A percentile compares a stretch with the other conserved stretches of the same genome.
These are phyloP conservation scores for Aurelia aurita complex sp. Pacific DNA, from an alignment of 30 jellyfish, hydroid and myxozoan genomes.

Conservation along the genomic window DNA sequence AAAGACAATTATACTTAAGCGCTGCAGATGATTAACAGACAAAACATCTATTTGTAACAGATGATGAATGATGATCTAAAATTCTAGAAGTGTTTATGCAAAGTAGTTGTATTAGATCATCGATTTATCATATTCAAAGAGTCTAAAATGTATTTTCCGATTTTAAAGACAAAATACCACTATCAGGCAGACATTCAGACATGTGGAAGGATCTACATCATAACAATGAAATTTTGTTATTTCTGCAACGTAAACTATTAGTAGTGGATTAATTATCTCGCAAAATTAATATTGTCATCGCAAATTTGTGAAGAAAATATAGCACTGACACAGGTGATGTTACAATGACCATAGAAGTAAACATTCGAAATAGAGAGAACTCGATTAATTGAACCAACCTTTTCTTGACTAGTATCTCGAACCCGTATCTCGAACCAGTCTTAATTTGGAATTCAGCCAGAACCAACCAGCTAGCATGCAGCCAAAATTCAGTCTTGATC, in stretches of 20 bases:
- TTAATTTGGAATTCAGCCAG: too few species aligned
- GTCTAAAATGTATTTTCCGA: conserved; percentile 5
- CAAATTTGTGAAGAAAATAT: conserved; percentile 11
- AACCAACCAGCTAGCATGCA: conserved; percentile 4
- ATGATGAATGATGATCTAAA: background rate
- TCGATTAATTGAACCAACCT: background rate
- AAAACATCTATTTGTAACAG: background rate
- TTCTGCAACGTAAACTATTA: conserved; percentile 3
- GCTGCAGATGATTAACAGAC: background rate
- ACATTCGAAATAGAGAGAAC: background rate
- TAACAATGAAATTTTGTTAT: conserved; percentile 22
- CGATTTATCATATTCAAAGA: background rate
- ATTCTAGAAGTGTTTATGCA: conserved; percentile 1
- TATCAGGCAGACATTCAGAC: conserved; percentile 16
- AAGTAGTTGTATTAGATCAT: conserved; percentile 9
- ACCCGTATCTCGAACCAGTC: too few species aligned
- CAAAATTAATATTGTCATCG: background rate
- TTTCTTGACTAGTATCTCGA: too few species aligned
- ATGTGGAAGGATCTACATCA: conserved; percentile 3
- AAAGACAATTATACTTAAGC: background rate
- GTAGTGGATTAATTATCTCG: background rate
- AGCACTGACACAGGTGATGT: conserved; percentile 27
- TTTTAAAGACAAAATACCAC: conserved; percentile 6
- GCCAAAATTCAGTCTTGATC: conserved; percentile 12
- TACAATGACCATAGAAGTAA: background rate